Evolutionary conservation across 2,888 invertebrate genomes (phyloP).

Genomic region (Coecobrya sp.): DNA sequence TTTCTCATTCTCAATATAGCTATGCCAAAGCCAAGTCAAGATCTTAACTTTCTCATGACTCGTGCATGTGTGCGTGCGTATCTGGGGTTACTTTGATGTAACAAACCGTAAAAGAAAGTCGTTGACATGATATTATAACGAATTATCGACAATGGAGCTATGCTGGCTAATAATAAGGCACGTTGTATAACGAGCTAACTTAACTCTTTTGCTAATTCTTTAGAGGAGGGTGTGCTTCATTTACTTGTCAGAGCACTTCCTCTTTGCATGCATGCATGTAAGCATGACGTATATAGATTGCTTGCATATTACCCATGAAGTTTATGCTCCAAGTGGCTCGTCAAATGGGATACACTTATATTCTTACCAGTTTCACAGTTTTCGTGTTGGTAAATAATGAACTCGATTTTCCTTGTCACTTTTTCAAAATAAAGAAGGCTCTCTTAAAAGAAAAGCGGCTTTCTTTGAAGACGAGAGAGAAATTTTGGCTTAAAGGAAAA

Average conservation of each 20-base stretch:
- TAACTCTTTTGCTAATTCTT: too few relatives aligned
- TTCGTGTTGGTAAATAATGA: conserved; percentile 72
- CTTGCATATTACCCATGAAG: conserved; percentile 12
- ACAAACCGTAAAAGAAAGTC: background rate
- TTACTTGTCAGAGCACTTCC: background rate
- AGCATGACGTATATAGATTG: background rate
- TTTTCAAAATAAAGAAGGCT: background rate
- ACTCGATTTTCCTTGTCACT: conserved; percentile 48
- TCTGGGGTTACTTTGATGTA: background rate
- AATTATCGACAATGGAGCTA: background rate
- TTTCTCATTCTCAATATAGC: background rate
- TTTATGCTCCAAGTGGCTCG: conserved; percentile 24
- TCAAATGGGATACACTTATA: background rate
- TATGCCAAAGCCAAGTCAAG: background rate
- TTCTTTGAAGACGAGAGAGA: background rate
- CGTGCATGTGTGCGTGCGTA: background rate
- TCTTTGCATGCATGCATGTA: background rate
- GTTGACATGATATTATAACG: background rate
- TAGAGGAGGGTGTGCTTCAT: too few relatives aligned
- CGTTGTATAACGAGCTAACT: background rate
- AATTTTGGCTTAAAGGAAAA: background rate
- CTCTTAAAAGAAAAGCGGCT: background rate
- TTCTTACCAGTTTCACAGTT: background rate
- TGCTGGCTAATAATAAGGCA: background rate
- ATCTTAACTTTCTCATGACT: background rate